phyloP scores from a whole-genome alignment of 2,113 vertebrate species.

The Pterophyllum scalare region DNA sequence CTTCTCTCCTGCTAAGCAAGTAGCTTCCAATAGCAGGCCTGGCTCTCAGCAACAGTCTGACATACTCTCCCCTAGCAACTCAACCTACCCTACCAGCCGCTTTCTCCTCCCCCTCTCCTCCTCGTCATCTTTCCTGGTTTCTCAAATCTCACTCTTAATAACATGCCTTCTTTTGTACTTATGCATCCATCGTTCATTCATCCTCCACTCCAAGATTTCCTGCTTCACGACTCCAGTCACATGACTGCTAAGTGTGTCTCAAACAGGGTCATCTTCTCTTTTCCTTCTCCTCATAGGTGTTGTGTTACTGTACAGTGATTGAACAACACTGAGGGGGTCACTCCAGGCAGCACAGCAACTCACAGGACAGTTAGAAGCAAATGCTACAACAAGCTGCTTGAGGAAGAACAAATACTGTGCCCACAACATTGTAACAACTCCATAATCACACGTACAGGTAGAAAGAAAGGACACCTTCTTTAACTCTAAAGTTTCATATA shows the following conservation, averaged over 20 bases:
- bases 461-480: background rate
- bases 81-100: slow-evolving; percentile 51
- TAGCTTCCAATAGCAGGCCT: slow-evolving; percentile 70
- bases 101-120: slow-evolving; percentile 53
- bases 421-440: background rate
- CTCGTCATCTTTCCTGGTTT: slow-evolving; percentile 40
- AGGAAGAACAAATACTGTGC: background rate
- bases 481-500: background rate
- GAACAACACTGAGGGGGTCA: slow-evolving; percentile 20
- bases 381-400: background rate
- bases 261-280: background rate
- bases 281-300: background rate
- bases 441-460: background rate
- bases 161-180: slow-evolving; percentile 6
- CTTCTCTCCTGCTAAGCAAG: slow-evolving; percentile 66
- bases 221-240: slow-evolving; percentile 2
- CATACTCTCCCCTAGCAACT: slow-evolving; percentile 75
- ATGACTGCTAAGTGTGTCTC: background rate
- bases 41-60: slow-evolving; percentile 59
- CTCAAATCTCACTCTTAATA: slow-evolving; percentile 27
- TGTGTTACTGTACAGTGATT: slow-evolving; percentile 8
- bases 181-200: slow-evolving; percentile 15
- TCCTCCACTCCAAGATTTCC: slow-evolving; percentile 2
- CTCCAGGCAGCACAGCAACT: slow-evolving; percentile 25
- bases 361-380: background rate